Conservation (phyloP, 2,113 vertebrate species). For the Oostethus manadensis region DNA sequence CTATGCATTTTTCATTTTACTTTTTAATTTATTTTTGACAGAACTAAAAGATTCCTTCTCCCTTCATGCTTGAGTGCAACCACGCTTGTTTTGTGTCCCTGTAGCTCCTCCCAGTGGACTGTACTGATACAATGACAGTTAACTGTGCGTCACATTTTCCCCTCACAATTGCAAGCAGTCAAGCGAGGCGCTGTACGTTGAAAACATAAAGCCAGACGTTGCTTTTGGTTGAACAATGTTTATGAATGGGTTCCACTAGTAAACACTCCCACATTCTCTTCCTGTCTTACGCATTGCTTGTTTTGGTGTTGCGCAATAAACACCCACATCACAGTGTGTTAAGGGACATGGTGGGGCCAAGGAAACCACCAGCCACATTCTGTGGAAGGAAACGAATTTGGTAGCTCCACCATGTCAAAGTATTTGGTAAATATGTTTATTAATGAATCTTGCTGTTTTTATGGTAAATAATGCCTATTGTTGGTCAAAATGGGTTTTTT, state of each 20-base stretch:
- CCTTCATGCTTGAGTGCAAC: not conserved
- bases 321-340: constrained; percentile 8
- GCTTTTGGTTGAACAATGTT: constrained; percentile 20
- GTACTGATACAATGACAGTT: not conserved
- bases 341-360: not conserved
- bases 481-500: too few species aligned
- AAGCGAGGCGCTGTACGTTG: not conserved
- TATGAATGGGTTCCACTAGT: constrained; percentile 17
- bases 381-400: too few species aligned
- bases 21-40: too few species aligned
- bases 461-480: too few species aligned
- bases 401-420: too few species aligned
- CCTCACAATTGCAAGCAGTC: not conserved
- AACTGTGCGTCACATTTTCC: constrained; percentile 21
- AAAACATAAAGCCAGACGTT: constrained; percentile 16
- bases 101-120: constrained; percentile 43
- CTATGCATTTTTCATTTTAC: too few species aligned
- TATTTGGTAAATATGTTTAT: too few species aligned
- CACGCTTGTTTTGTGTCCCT: constrained; percentile 12
- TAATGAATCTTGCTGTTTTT: too few species aligned
- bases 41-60: too few species aligned
- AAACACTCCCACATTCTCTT: constrained; percentile 4
- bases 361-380: not conserved
- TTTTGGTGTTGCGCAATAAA: constrained; percentile 24
- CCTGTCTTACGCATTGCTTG: constrained; percentile 12